Base-by-base conservation (phyloP, 2,113 vertebrate species). In the Hippocampus zosterae region DNA sequence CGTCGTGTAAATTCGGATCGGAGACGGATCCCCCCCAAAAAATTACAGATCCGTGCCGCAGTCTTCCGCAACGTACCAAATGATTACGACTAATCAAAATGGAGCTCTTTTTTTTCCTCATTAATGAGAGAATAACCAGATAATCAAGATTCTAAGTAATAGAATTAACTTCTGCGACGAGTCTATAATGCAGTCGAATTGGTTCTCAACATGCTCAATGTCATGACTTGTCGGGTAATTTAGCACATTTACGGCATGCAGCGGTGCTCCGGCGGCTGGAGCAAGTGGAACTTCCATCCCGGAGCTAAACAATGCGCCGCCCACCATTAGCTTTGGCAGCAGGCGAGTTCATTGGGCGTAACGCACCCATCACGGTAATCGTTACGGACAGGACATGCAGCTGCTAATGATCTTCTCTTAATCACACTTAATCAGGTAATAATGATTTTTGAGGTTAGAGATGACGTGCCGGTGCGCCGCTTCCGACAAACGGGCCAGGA, bases 321-420 rank as follows among this genome's bases (percentile, higher is more conserved):
- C 77, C 76, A 83, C 84, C 77, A 83, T 87, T 80, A 77, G 76
- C 53, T 80, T 64, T 75, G 77, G 78, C 81, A 78, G 78, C 74
- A 74, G 87, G 85, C 73, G 75, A 82, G 81, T 73, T 82, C 72
- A 79, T 69, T 42, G 85, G 83, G 70, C 81, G 75, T 86, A 90
- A 89, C 79, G 83, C 86, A 83, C 81, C 79, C 88, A 69, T 92
- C 91, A 84, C 76, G 15, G 75, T 92, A 92, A 92, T 92, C 82
- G 72, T 86, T 91, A 90, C 81, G 91, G 92, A 92, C 92, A 92
- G 90, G 88, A 91, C 90, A 91, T 91, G 90, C 89, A 90, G 91
- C 91, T 90, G 89, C 87, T 92, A 92, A 92, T 92, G 90, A 91
- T 92, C 90, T 91, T 87, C 86, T 91, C 91, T 90, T 91, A 92